Base-by-base conservation (phyloP, 1,140 invertebrate species). In the Agraylea sexmaculata region DNA sequence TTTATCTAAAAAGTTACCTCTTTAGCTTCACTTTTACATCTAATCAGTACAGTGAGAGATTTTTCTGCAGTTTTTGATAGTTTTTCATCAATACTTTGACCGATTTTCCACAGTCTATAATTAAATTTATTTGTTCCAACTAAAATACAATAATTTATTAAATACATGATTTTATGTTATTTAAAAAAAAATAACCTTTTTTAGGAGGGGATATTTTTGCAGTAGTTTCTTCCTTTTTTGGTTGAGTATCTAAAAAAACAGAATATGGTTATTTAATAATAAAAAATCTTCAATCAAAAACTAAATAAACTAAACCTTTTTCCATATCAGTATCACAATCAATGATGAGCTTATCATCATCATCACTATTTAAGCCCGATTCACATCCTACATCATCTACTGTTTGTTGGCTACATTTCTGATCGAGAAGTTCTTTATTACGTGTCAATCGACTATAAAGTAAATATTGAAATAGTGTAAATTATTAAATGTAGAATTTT, bases 61-160 rank as follows among this genome's bases (percentile, higher is more conserved):
- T 53, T 55, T 17, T 49, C 39, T 23, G 51, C 49, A 23, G 38
- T 47, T 47, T 60, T 60, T 37, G 58, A 51, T 10, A 61, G 38
- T 42, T 55, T 57, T 28, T 58, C 45, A 35, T 37, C 37, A 23
- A 50, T 36, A 16, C 43, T 50, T 37, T 57, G 51, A 17, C 59
- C 58, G 34, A 70, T 50, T 31, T 51, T 58, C 53, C 65, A 70
- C 4, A 69, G 37, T 7, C 54, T 56, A 43, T 70, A 70, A 7
- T 53, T 55, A 13, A 56, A 22, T 18, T 12, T 31, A 23, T 21
- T 7, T 21, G 11, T 43, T 22, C 18, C 15, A 7, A 33, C 31
- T 7, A 29, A 8, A 28, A 34, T 41, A 17, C 44, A 43, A 39
- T 44, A 33, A n/a, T n/a, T n/a, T n/a, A n/a, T n/a, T 38, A 18